A percentile compares a stretch with the other conserved stretches of the same genome.
Evolutionary conservation across 2,888 invertebrate genomes (phyloP).

Genomic region (Torymus texanus): DNA sequence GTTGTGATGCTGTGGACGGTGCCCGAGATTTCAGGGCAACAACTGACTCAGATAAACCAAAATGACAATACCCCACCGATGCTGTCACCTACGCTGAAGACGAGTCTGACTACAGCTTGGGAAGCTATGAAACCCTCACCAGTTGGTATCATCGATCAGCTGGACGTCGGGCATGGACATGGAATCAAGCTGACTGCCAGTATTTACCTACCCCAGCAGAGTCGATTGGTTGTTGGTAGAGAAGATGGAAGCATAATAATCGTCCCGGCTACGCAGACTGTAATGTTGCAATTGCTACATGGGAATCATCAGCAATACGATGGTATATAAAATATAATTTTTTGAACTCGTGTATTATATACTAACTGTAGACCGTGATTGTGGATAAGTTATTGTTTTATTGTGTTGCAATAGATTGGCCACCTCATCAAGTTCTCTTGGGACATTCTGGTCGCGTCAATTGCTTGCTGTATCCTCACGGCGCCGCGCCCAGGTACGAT

Average conservation of each 20-base stretch:
- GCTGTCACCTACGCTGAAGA: conserved; percentile 86
- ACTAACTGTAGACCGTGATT: neutral
- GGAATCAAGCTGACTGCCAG: conserved; percentile 92
- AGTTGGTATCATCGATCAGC: conserved; percentile 92
- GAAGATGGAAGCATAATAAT: conserved; percentile 98
- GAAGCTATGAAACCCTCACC: conserved; percentile 90
- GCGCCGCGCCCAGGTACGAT: conserved; percentile 92
- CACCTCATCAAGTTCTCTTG: conserved; percentile 88
- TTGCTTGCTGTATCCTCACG: conserved; percentile 95
- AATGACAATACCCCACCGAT: conserved; percentile 77
- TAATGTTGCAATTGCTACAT: conserved; percentile 93
- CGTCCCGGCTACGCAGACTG: conserved; percentile 95
- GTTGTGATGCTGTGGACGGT: conserved; percentile 92
- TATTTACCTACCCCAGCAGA: conserved; percentile 95
- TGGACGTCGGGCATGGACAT: conserved; percentile 84
- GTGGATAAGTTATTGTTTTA: conserved; percentile 13
- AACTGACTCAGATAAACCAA: conserved; percentile 79
- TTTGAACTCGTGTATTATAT: neutral
- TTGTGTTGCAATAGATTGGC: conserved; percentile 82
- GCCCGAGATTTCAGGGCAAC: conserved; percentile 85
- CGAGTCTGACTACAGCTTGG: conserved; percentile 92
- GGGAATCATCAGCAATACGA: conserved; percentile 89
- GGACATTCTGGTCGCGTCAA: conserved; percentile 97
- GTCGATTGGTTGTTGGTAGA: conserved; percentile 94
- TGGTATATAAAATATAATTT: conserved; percentile 75